These are phyloP conservation scores for Cephus nigrinus DNA, from an alignment of 2,888 invertebrate species.

Conservation along the genomic window DNA sequence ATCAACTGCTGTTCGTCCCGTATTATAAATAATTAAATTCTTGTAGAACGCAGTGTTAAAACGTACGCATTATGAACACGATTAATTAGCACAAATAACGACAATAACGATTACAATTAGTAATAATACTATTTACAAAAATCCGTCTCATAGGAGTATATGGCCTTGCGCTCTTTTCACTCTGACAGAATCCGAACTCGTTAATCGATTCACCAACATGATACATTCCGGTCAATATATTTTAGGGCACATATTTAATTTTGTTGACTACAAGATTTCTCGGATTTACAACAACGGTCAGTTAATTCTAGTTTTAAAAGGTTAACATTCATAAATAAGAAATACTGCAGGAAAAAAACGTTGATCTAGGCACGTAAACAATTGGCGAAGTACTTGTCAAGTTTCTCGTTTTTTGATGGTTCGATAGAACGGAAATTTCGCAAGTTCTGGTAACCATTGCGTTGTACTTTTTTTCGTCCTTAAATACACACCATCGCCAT, in stretches of 20 bases:
- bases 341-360: slow-evolving; percentile 27
- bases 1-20: no score
- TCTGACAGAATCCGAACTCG: no score
- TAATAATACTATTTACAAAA: slow-evolving; percentile 16
- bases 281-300: slow-evolving; percentile 1
- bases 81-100: slow-evolving; percentile 2
- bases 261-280: neutral
- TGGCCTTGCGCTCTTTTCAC: no score
- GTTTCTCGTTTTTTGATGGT: neutral
- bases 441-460: no score
- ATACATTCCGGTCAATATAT: neutral
- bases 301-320: slow-evolving; percentile 1
- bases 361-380: slow-evolving; percentile 42
- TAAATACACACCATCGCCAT: no score
- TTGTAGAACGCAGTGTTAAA: neutral
- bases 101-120: slow-evolving; percentile 1
- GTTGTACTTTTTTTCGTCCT: no score
- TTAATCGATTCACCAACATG: neutral
- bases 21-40: neutral
- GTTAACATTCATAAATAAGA: slow-evolving; percentile 17
- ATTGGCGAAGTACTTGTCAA: slow-evolving; percentile 40
- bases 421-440: neutral
- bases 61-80: neutral
- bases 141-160: neutral
- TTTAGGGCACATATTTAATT: neutral